Evolutionary conservation across 2,113 vertebrate genomes (phyloP).

Genomic region (Podarcis muralis): DNA sequence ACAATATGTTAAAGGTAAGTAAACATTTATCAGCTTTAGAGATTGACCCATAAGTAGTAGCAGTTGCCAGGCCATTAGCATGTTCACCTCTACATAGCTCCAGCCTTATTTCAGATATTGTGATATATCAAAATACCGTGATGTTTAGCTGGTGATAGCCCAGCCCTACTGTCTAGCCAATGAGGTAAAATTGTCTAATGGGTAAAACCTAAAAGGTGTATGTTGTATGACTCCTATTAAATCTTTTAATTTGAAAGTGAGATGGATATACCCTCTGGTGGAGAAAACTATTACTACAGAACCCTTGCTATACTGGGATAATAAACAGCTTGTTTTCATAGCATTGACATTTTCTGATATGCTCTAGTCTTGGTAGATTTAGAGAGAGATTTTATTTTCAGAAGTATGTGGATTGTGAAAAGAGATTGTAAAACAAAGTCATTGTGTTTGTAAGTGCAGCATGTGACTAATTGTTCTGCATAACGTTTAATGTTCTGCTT

Average conservation of each 20-base stretch:
- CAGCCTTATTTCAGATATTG: no score
- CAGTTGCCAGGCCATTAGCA: no score
- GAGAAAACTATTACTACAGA: slow-evolving; percentile 44
- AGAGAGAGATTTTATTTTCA: slow-evolving; percentile 10
- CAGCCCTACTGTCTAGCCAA: no score
- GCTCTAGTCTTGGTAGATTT: neutral
- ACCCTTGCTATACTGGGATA: neutral
- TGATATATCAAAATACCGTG: no score
- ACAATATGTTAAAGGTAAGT: no score
- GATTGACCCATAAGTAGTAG: no score
- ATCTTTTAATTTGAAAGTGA: slow-evolving; percentile 28
- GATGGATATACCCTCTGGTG: slow-evolving; percentile 64
- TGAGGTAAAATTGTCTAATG: neutral
- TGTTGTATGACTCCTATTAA: neutral
- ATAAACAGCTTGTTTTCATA: neutral
- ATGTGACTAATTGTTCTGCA: neutral
- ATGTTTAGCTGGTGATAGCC: no score
- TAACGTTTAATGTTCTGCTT: neutral
- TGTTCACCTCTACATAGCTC: no score
- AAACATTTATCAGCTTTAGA: no score
- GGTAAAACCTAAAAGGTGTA: neutral
- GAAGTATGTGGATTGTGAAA: neutral
- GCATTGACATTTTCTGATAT: neutral
- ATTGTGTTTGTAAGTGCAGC: neutral
- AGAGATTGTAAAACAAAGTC: neutral